Base-by-base conservation (phyloP, 2,888 invertebrate species). In the Drosophila phalerata region DNA sequence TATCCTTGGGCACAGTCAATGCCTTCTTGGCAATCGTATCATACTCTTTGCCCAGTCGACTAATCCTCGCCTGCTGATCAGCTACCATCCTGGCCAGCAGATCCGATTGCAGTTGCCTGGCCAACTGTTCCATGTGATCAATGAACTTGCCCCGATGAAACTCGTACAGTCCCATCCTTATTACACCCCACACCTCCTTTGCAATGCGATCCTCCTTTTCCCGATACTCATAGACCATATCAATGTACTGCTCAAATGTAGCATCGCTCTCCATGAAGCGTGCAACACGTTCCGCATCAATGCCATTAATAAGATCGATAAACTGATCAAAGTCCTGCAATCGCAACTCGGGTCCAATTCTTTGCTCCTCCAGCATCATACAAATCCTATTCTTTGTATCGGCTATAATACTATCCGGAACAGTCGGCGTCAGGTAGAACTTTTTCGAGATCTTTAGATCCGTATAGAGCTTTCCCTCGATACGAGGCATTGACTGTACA, bases 21-120 rank as follows among this genome's bases (percentile, higher is more conserved):
- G 97, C 95, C 76, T 95, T 96, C 74, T 96, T 96, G 0, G 97
- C 95, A 69, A 98, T 97, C 15, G 92, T 92, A 79, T 97, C 95
- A 91, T 98, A 98, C 86, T 98, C 97, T 57, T 96, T 96, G 67
- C 95, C 96, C 61, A 98, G 96, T 96, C 94, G 93, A 92, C 95
- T 96, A 71, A 97, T 96, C 87, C 95, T 94, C 10, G 93, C 92
- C 91, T 97, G 97, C 91, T 98, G 97, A 91, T 97, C 96, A 22
- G 94, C 93, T 1, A 96, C 95, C 95, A 98, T 96, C 87, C 95
- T 94, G 43, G 94, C 93, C 5, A 98, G 92, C 55, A 98, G 92
- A 56, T 94, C 94, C 51, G 95, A 95, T 72, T 95, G 95, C 58
- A 97, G 93, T 57, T 94, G 93, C 32, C 95, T 94, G 0, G 97